Evolutionary conservation across 2,888 invertebrate species (phyloP), one percentile per base, ranked within the genome.

Genomic region (Sisyra terminalis): DNA sequence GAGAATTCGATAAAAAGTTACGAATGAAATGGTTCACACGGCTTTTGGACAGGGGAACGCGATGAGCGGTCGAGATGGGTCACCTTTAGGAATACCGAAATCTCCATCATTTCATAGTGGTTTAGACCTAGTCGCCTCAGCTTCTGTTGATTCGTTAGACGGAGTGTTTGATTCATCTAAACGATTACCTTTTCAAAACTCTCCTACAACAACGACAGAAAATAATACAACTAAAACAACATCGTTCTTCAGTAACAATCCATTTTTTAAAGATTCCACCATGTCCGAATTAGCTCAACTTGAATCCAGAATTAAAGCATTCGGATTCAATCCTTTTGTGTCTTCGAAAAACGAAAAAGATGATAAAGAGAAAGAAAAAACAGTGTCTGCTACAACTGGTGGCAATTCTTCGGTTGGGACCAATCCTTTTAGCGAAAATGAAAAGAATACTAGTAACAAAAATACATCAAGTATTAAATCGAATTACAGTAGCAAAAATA

Each of bases 101-200:
- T 85, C 85, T 55, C 86, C 86, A 50, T 86, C 85, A 58, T 86
- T 86, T 65, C 86, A 87, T 64, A 83, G 84, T 64, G 86, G 85
- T 45, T 70, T 86, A 52, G 85, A 86, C 61, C 73, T 82, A 55
- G 80, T 83, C 54, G 81, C 82, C 46, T 75, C 70, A 51, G 74
- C 72, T 52, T 58, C 54, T 49, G 54, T 55, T 44, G 55, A 55
- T 49, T 58, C 63, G 54, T 63, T 60, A 61, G 69, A 60, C 64
- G 65, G 47, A 61, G 64, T 46, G 7, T 24, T 24, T 24, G 24
- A 24, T 24, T 24, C 24, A 24, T 64, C 51, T 45, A 49, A 47
- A 64, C 15, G 10, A 13, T 13, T 57, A 65, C 64, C 52, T 65
- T 65, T 43, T 61, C 66, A 46, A 66, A 66, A 64, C 64, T 67